These are phyloP conservation scores for Ectemnius lituratus DNA, from an alignment of 2,888 invertebrate genomes.

Conservation along the genomic window DNA sequence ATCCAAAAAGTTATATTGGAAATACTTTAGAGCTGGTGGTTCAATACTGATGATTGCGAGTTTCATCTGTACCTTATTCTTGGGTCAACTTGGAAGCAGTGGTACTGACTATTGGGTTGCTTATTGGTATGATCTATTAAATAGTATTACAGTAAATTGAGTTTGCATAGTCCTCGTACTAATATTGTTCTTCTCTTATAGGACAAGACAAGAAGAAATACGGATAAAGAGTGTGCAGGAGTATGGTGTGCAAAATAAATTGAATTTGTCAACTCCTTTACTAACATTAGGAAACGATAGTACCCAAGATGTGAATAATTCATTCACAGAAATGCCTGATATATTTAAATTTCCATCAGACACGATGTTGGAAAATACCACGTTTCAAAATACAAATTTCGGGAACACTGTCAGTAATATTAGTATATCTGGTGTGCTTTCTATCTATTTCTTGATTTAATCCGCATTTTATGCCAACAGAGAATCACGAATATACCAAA, in stretches of 20 bases:
- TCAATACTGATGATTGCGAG: constrained; percentile 80
- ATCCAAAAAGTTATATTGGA: constrained; percentile 82
- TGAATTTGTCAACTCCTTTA: too few relatives aligned
- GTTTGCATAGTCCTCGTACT: background rate
- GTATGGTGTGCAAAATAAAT: background rate
- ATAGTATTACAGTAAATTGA: too few relatives aligned
- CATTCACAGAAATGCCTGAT: background rate
- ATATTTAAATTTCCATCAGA: background rate
- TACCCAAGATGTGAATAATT: background rate
- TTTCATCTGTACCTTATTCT: constrained; percentile 80
- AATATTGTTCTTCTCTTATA: constrained; percentile 53
- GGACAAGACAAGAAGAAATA: constrained; percentile 78
- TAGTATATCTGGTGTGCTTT: constrained; percentile 4
- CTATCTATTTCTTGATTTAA: background rate
- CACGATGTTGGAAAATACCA: background rate
- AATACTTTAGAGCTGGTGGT: constrained; percentile 86
- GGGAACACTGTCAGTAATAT: constrained; percentile 39
- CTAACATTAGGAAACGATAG: too few relatives aligned
- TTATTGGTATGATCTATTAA: constrained; percentile 81
- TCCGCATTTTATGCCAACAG: too few relatives aligned
- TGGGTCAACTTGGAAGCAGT: constrained; percentile 85
- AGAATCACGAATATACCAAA: background rate
- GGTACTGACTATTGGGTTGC: constrained; percentile 89
- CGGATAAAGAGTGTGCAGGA: constrained; percentile 44
- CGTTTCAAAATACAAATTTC: constrained; percentile 18